phyloP scores from a whole-genome alignment of 1,140 invertebrate species.

The Philopotamus ludificatus region DNA sequence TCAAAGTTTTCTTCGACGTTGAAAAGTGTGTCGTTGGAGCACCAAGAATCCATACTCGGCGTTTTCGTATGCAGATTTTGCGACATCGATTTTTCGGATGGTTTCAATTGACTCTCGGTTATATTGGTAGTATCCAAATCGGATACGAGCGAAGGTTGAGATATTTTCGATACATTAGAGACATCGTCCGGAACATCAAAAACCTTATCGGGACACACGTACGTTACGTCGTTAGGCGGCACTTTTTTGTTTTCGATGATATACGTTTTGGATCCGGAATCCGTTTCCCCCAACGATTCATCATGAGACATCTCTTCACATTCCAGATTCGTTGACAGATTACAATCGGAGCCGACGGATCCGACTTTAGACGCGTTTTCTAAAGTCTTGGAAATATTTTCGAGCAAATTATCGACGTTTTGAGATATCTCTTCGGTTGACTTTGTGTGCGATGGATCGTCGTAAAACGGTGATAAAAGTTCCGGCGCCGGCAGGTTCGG shows the following conservation, averaged over 20 bases:
- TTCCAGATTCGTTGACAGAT: conserved; percentile 2
- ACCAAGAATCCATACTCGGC: conserved; percentile 61
- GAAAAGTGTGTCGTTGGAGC: conserved; percentile 62
- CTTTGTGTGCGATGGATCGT: conserved; percentile 35
- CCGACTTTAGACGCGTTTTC: conserved; percentile 38
- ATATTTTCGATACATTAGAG: conserved; percentile 49
- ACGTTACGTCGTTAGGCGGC: conserved; percentile 20
- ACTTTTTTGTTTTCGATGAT: conserved; percentile 30
- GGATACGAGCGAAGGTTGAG: conserved; percentile 50
- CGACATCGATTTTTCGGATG: conserved; percentile 44
- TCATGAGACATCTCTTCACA: conserved; percentile 19
- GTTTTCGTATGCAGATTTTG: conserved; percentile 53
- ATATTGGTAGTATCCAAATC: conserved; percentile 52
- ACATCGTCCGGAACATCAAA: conserved; percentile 39
- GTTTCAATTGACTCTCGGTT: conserved; percentile 43
- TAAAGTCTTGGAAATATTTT: conserved; percentile 37
- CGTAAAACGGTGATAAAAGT: conserved; percentile 32
- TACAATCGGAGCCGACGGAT: conserved; percentile 26
- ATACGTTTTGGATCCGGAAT: conserved; percentile 33
- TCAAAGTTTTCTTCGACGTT: conserved; percentile 60
- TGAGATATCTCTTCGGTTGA: conserved; percentile 39
- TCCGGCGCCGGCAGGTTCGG: conserved; percentile 13
- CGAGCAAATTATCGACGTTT: conserved; percentile 35
- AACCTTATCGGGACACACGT: conserved; percentile 28
- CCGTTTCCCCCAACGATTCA: conserved; percentile 7